phyloP scores from a whole-genome alignment of 2,888 invertebrate species.

The Subacronicta megacephala region DNA sequence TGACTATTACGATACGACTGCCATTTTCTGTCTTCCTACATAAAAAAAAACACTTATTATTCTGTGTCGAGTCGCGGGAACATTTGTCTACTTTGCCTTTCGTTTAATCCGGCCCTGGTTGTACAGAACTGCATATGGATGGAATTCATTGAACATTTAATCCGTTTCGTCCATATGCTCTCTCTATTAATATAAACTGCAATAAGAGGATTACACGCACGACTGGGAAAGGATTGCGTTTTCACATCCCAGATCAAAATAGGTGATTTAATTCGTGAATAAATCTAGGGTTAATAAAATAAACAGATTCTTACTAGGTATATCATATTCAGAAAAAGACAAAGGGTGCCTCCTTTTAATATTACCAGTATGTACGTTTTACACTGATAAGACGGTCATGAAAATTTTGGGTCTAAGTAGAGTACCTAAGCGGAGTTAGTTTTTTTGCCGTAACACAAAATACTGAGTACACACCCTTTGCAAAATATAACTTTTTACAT shows the following conservation, averaged over 20 bases:
- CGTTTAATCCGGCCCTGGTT: neutral
- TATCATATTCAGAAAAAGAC: no score
- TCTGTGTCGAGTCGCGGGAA: no score
- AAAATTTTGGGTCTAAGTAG: constrained; percentile 1
- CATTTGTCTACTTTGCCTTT: no score
- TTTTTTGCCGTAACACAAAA: constrained; percentile 15
- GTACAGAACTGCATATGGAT: constrained; percentile 2
- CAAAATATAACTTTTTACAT: constrained; percentile 30
- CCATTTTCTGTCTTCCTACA: no score
- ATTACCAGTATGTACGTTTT: no score
- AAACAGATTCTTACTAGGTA: no score
- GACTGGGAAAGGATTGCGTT: constrained; percentile 14
- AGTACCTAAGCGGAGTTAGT: constrained; percentile 12
- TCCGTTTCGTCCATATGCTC: constrained; percentile 33
- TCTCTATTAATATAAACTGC: constrained; percentile 44
- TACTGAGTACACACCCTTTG: constrained; percentile 11
- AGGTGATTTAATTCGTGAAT: constrained; percentile 32
- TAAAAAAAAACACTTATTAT: no score
- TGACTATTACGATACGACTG: no score
- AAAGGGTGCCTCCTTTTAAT: no score
- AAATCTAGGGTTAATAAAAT: neutral
- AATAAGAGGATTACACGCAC: constrained; percentile 48
- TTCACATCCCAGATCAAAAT: constrained; percentile 18
- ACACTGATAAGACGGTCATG: constrained; percentile 14
- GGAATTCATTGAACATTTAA: constrained; percentile 10